These are phyloP conservation scores for Salvelinus namaycush DNA, from an alignment of 2,113 vertebrate species.

Conservation along the genomic window DNA sequence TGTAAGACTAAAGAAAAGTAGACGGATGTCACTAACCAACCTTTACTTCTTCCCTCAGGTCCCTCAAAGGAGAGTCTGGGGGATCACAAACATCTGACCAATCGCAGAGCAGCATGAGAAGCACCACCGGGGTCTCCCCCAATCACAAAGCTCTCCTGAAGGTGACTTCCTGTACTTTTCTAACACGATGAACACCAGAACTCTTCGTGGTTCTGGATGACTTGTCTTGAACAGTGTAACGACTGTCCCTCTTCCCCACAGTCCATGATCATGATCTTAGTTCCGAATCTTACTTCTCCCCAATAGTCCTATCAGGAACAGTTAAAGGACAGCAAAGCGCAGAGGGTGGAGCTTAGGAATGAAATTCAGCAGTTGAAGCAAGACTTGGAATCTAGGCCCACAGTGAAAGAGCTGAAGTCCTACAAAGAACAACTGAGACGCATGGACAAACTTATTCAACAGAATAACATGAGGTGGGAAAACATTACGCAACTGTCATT, in stretches of 20 bases:
- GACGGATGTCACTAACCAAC: no score
- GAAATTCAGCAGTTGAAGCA: constrained; percentile 77
- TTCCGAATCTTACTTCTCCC: background rate
- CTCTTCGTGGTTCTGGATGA: no score
- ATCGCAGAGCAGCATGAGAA: constrained; percentile 45
- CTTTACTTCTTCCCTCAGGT: constrained; percentile 47
- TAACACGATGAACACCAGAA: background rate
- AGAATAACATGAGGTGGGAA: constrained; percentile 67
- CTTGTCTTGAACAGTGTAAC: no score
- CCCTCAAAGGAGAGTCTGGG: constrained; percentile 59
- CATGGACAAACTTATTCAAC: constrained; percentile 74
- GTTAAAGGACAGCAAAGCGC: constrained; percentile 70
- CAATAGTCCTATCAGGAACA: constrained; percentile 80
- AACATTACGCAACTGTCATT: background rate
- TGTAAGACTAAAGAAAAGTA: no score
- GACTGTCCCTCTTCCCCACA: no score
- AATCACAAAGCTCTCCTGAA: constrained; percentile 77
- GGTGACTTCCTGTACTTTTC: constrained; percentile 57
- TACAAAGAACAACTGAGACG: constrained; percentile 82
- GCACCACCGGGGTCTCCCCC: constrained; percentile 58
- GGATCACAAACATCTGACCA: constrained; percentile 23
- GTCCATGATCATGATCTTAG: no score
- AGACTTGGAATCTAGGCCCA: constrained; percentile 79
- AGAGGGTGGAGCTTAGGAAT: constrained; percentile 72
- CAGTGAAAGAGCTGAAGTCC: constrained; percentile 76